Evolutionary conservation across 2,888 invertebrate genomes (phyloP).

Genomic region (Melieria picta): DNA sequence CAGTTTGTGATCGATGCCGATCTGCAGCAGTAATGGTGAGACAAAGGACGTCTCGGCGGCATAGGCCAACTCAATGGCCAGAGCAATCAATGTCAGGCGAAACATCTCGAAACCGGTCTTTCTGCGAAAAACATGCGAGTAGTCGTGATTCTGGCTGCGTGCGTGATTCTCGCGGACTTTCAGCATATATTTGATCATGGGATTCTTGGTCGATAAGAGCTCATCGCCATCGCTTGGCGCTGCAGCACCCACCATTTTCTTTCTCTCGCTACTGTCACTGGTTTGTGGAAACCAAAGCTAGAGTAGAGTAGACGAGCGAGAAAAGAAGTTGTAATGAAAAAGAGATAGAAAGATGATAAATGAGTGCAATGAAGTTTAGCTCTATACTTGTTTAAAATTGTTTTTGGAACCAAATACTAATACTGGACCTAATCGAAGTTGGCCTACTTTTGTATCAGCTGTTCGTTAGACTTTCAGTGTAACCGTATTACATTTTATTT

Average conservation of each 20-base stretch:
- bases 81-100: constrained; percentile 62
- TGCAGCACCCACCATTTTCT: constrained; percentile 61
- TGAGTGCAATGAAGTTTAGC: too few species aligned
- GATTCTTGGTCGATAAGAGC: constrained; percentile 57
- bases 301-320: too few species aligned
- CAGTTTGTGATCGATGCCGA: constrained; percentile 71
- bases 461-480: too few species aligned
- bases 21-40: constrained; percentile 71
- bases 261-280: too few species aligned
- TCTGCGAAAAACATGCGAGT: constrained; percentile 65
- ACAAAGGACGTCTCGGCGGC: constrained; percentile 76
- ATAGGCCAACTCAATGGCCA: constrained; percentile 74
- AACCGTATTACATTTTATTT: too few species aligned
- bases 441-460: too few species aligned
- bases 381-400: too few species aligned
- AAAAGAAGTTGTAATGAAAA: too few species aligned
- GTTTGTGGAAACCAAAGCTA: too few species aligned
- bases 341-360: too few species aligned
- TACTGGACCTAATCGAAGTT: too few species aligned
- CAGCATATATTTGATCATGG: constrained; percentile 63
- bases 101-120: constrained; percentile 62
- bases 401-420: too few species aligned
- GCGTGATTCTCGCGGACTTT: constrained; percentile 64
- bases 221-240: constrained; percentile 50
- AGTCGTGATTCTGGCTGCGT: constrained; percentile 59